Base-by-base conservation (phyloP, 2,113 vertebrate genomes). In the Lepisosteus osseus region DNA sequence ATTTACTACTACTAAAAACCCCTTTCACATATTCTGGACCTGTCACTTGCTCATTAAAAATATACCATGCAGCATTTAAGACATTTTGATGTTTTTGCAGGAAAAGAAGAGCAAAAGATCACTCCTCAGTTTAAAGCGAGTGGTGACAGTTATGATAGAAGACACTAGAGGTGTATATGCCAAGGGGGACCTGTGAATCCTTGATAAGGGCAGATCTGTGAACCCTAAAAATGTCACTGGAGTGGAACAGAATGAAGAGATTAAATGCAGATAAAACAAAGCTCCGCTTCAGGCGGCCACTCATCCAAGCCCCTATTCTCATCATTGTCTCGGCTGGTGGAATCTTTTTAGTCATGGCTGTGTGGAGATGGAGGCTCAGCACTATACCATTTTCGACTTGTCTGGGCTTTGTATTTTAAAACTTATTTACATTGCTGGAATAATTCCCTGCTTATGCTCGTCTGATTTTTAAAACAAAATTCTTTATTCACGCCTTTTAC, bases 311-410 rank as follows among this genome's bases (percentile, higher is more conserved):
- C 15, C 15, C n/a, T 56, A 5, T 55, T 56, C 67, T 68, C 54
- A 5, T 3, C 8, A 47, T 54, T 12, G 40, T 51, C 47, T 56
- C 15, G 12, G 54, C 67, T 51, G 13, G 47, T 54, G 17, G 8
- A 68, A 56, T 68, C 54, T 54, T 3, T 68, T 68, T 68, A 41
- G 64, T 45, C 64, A 66, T 44, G 45, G 64, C 45, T n/a, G 44
- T 11, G 41, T 12, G 64, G 29, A 15, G 13, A 66, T 14, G 7
- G 5, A 44, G 12, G 6, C 29, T 66, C 40, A 41, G 3, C 43
- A n/a, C 41, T 45, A 66, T 42, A 44, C 41, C 7, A 66, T 45
- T 45, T 66, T 44, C 11, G 13, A 29, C 29, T 29, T 29, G 29
- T 29, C 29, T 29, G 29, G 29, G 29, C 29, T 29, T 29, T 29